Evolutionary conservation across 37 sponge, comb jelly and placozoan species (phyloP).

Genomic region (Petrosia ficiformis): DNA sequence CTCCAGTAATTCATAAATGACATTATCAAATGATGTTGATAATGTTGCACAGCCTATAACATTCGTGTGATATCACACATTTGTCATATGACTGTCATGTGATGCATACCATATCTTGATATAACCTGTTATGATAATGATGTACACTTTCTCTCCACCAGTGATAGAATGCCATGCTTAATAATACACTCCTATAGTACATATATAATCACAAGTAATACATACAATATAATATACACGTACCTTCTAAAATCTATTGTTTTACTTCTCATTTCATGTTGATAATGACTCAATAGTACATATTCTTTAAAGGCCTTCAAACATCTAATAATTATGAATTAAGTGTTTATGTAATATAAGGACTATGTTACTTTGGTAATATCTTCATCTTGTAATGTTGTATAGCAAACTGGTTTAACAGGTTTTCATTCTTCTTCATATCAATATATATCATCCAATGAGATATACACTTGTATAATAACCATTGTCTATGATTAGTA

Average conservation of each 20-base stretch:
- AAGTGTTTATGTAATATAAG: too few species aligned
- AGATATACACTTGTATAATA: too few species aligned
- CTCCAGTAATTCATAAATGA: conserved; percentile 15
- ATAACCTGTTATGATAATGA: conserved; percentile 33
- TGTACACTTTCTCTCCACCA: conserved; percentile 49
- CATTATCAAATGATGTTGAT: conserved; percentile 39
- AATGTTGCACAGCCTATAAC: conserved; percentile 53
- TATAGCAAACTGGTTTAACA: conserved; percentile 16
- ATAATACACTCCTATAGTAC: too few species aligned
- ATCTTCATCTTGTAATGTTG: conserved; percentile 32
- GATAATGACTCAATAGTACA: conserved; percentile 13
- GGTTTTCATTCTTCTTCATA: conserved; percentile 22
- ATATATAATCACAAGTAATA: too few species aligned
- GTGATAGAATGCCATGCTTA: conserved; percentile 44
- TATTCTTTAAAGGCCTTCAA: conserved; percentile 26
- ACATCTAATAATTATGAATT: too few species aligned
- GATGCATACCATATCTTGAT: conserved; percentile 56
- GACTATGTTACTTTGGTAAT: conserved; percentile 64
- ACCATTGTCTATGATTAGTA: too few species aligned
- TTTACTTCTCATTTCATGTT: conserved; percentile 5
- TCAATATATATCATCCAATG: conserved; percentile 31
- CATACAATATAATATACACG: too few species aligned
- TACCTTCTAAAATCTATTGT: conserved; percentile 46
- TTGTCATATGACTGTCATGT: too few species aligned
- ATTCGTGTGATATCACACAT: neutral